These are phyloP conservation scores for Noctua comes DNA, from an alignment of 2,888 invertebrate genomes.

Conservation along the genomic window DNA sequence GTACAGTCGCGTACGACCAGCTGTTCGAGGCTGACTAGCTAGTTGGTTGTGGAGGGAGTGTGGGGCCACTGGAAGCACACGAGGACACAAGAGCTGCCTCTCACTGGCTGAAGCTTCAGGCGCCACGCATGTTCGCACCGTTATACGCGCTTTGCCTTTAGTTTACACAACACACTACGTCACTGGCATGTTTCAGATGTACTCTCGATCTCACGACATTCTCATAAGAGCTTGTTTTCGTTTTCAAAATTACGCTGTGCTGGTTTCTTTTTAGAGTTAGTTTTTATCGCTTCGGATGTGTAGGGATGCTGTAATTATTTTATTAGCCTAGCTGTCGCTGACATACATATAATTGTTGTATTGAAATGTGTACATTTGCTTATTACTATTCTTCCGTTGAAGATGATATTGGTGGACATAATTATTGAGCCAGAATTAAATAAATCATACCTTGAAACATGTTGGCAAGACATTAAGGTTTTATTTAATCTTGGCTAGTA, in stretches of 20 bases:
- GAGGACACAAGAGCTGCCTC: conserved; percentile 83
- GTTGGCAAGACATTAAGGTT: conserved; percentile 62
- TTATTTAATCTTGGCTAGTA: conserved; percentile 70
- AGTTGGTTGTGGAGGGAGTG: conserved; percentile 59
- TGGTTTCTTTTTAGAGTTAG: conserved; percentile 82
- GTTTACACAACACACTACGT: conserved; percentile 69
- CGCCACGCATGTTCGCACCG: conserved; percentile 72
- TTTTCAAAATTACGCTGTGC: conserved; percentile 81
- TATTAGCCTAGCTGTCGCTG: conserved; percentile 76
- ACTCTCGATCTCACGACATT: conserved; percentile 77
- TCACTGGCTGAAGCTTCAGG: conserved; percentile 70
- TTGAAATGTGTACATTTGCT: conserved; percentile 70
- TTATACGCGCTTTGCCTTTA: conserved; percentile 76
- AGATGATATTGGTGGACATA: conserved; percentile 62
- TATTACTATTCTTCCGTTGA: conserved; percentile 69
- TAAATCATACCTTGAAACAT: conserved; percentile 66
- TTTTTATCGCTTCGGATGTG: conserved; percentile 78
- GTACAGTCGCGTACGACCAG: conserved; percentile 31
- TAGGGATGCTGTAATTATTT: conserved; percentile 79
- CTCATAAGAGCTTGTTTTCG: conserved; percentile 84
- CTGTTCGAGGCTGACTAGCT: conserved; percentile 40
- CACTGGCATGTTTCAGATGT: conserved; percentile 72
- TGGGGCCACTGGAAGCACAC: conserved; percentile 89
- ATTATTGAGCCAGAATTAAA: conserved; percentile 70
- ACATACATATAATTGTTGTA: conserved; percentile 70